Percentiles rank a stretch among this genome's conserved stretches.
Evolutionary conservation across 2,888 invertebrate species (phyloP).

Genomic region (Drosophila multiciliata): DNA sequence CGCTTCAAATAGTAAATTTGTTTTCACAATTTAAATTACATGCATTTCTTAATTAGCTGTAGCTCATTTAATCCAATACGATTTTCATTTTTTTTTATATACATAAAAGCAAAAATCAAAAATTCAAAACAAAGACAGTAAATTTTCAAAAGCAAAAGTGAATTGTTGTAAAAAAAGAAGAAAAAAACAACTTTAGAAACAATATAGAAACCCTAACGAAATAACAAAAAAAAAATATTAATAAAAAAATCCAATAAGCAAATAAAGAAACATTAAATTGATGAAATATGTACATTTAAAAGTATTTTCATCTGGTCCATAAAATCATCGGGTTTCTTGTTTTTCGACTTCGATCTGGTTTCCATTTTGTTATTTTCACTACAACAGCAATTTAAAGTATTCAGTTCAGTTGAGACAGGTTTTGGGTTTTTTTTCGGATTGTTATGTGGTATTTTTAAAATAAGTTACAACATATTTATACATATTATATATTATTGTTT

Average conservation of each 20-base stretch:
- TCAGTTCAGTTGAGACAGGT: neutral
- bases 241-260: neutral
- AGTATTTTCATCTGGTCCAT: neutral
- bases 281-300: neutral
- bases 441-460: conserved; percentile 2
- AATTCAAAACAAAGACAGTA: conserved; percentile 9
- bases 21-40: conserved; percentile 8
- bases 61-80: conserved; percentile 20
- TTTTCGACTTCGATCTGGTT: neutral
- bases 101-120: conserved; percentile 15
- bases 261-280: conserved; percentile 11
- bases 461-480: neutral
- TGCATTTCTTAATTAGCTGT: conserved; percentile 32
- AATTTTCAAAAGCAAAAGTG: conserved; percentile 17
- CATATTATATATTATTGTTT: neutral
- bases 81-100: conserved; percentile 9
- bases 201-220: conserved; percentile 19
- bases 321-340: neutral
- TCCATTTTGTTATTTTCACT: neutral
- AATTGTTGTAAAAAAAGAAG: conserved; percentile 2
- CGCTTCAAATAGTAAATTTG: conserved; percentile 7
- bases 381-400: neutral
- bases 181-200: neutral
- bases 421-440: neutral
- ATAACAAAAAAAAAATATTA: neutral